Base-by-base conservation (phyloP, 1,140 invertebrate species). In the Brachystomella parvula region DNA sequence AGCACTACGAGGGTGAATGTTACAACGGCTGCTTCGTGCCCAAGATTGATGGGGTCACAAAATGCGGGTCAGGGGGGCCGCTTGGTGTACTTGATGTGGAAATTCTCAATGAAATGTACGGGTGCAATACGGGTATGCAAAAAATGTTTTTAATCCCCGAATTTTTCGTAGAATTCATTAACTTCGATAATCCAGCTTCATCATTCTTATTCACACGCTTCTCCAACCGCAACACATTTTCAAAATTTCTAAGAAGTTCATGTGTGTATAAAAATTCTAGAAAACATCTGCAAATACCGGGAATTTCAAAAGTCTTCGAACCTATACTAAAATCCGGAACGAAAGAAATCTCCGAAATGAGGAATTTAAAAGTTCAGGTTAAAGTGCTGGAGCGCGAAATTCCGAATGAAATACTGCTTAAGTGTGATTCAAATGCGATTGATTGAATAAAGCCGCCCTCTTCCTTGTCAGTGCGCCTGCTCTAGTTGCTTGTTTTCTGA, bases 1-100 rank as follows among this genome's bases (percentile, higher is more conserved):
- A 72, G 39, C 71, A 72, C 49, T 71, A 71, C 35, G 71, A 72
- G 61, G 71, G 71, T 15, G 71, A 72, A 67, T 72, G 71, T 21
- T 72, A 72, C 65, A 72, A 69, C 47, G 67, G 67, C 31, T 72
- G 71, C 31, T 67, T 72, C 63, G 32, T 47, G 19, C 71, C 71
- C 2, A 65, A 59, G 33, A 47, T 57, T 24, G 0, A 28, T n/a
- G 71, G 71, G 21, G 71, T 69, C 19, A 72, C 71, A n/a, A 72
- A 72, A 67, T 72, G 71, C 32, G 71, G 71, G 15, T 67, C 65
- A 21, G 71, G 71, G 26, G 71, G 71, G 17, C 67, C 68, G 6
- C 56, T 72, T 3, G 68, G 35, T 28, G 71, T 72, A 47, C 56
- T 69, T 19, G 71, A 72, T 44, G 53, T 69, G 57, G 71, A 72